Percentiles rank a stretch among this genome's conserved stretches.
phyloP scores from a whole-genome alignment of 2,797 vertebrate genomes.

The Eupleurogrammus muticus region DNA sequence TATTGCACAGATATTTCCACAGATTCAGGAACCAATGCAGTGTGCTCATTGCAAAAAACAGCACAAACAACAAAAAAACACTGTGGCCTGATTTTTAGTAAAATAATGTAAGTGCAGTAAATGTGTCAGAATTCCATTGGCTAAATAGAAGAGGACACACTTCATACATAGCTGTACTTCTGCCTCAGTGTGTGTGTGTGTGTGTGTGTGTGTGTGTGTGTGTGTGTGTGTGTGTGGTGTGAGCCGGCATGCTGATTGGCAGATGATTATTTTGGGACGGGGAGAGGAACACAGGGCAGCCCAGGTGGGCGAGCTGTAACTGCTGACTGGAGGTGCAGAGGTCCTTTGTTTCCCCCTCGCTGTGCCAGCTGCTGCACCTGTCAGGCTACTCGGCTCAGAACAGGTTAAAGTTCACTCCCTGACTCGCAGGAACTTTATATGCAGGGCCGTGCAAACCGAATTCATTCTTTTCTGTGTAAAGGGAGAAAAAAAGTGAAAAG shows the following conservation, averaged over 20 bases:
- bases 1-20: no score
- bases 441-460: not conserved
- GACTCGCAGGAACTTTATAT: not conserved
- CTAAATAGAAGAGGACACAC: not conserved
- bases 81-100: not conserved
- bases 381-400: constrained; percentile 22
- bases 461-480: not conserved
- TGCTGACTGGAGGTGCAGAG: not conserved
- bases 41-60: not conserved
- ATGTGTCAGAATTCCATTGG: constrained; percentile 1
- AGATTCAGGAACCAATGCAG: no score
- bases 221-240: not conserved
- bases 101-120: not conserved
- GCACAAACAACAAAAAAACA: not conserved
- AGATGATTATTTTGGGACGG: constrained; percentile 27
- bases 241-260: constrained; percentile 11
- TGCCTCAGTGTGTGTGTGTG: not conserved
- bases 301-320: not conserved
- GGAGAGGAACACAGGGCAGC: not conserved
- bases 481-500: no score
- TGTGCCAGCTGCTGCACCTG: constrained; percentile 24
- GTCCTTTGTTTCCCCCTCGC: not conserved
- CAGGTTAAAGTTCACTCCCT: constrained; percentile 1
- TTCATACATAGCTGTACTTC: not conserved
- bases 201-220: not conserved